Base-by-base conservation (phyloP, 2,113 vertebrate genomes). In the Scalopus aquaticus region DNA sequence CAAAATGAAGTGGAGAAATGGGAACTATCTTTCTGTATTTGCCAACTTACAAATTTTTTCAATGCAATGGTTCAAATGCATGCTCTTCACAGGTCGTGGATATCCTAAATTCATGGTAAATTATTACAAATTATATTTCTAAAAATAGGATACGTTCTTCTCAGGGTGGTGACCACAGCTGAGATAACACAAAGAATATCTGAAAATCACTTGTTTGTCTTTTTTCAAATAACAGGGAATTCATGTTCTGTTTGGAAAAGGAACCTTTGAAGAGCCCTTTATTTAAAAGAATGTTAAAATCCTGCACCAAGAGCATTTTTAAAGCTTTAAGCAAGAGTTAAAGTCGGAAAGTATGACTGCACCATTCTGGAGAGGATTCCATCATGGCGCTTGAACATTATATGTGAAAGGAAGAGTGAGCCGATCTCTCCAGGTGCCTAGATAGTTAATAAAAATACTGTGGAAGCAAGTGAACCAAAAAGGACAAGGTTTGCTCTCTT, bases 401-500 rank as follows among this genome's bases (percentile, higher is more conserved):
- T 5, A 70, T 37, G 9, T 76, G 42, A 9, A 58, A 58, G 30
- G 16, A 51, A 64, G 30, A 32, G 0, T 73, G 49, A 73, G 20
- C 11, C 9, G 4, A 10, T 20, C 60, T 90, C 85, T 51, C 87
- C 0, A 85, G 79, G 64, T 28, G 64, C 78, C 69, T 72, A 62
- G 5, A 93, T 4, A 88, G 82, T 65, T 78, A 85, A 94, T 87
- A 84, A 49, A 49, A 90, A 84, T 42, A 90, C 17, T 3, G 7
- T 60, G 35, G 58, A 89, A 91, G 26, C 24, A 94, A 95, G 83
- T 95, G 67, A 82, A 73, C 30, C 4, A 72, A 62, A 96, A 90
- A 42, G 56, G 30, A 88, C 1, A 67, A 9, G 26, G n/a, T 58
- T 58, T 95, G 39, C 10, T 74, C 42, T 73, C 88, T 92, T 78